Conservation (phyloP, 2,113 vertebrate genomes). For the Neopipo cinnamomea region DNA sequence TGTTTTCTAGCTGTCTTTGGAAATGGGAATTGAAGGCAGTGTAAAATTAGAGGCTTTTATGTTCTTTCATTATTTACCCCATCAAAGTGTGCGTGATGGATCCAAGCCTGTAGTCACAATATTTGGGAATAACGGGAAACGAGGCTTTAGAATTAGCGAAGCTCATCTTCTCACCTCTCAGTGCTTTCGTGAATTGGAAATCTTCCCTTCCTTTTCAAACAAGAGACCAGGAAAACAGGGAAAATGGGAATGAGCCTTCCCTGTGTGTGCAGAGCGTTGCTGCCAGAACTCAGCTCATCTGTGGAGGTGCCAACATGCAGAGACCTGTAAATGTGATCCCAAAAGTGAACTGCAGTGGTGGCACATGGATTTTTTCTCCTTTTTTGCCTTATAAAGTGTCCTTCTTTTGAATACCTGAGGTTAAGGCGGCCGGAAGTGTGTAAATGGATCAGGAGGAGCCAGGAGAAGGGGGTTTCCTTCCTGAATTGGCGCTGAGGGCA, state of each 20-base stretch:
- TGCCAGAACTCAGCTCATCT: background rate
- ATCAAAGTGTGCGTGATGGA: background rate
- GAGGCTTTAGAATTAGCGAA: background rate
- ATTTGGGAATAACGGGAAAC: background rate
- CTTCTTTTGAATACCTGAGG: rapidly evolving
- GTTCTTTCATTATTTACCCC: constrained; percentile 16
- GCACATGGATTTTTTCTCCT: rapidly evolving
- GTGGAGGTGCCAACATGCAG: background rate
- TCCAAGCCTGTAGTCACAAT: background rate
- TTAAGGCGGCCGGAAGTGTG: background rate
- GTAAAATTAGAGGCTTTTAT: background rate
- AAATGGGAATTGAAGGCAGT: constrained; percentile 15
- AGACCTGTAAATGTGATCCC: background rate
- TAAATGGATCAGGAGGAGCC: background rate
- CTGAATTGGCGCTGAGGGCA: background rate
- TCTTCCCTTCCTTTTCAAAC: background rate
- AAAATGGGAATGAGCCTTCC: background rate
- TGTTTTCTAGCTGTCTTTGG: constrained; percentile 11
- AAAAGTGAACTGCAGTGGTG: background rate
- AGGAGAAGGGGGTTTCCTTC: background rate
- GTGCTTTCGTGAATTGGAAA: background rate
- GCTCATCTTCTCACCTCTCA: background rate
- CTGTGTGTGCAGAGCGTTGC: background rate
- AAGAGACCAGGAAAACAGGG: background rate
- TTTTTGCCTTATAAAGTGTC: background rate